Evolutionary conservation across 2,797 vertebrate species (phyloP).

Genomic region (Catamblyrhynchus diadema): DNA sequence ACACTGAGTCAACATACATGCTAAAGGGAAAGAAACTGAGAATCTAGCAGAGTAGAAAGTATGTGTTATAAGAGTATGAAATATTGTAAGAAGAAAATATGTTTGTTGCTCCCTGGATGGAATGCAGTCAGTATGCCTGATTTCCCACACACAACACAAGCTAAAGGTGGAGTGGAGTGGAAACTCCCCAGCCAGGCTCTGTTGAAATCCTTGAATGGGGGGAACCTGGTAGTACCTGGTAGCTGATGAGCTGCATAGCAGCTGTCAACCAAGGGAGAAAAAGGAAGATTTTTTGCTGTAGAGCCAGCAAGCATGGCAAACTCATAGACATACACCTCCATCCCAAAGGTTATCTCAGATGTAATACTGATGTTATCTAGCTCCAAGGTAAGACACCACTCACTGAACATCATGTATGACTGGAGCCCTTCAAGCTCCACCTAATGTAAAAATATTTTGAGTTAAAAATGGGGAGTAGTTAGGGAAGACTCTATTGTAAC

Average conservation of each 20-base stretch:
- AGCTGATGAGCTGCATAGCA: neutral
- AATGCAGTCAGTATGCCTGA: neutral
- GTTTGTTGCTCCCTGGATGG: neutral
- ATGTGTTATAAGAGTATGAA: neutral
- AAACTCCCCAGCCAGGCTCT: neutral
- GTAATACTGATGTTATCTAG: neutral
- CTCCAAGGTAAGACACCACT: rapidly evolving
- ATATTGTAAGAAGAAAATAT: neutral
- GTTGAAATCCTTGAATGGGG: neutral
- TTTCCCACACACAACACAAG: neutral
- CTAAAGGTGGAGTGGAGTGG: neutral
- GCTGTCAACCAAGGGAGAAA: neutral
- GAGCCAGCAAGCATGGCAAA: neutral
- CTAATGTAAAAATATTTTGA: neutral
- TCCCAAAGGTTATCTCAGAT: neutral
- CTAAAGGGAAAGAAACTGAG: neutral
- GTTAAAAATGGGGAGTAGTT: neutral
- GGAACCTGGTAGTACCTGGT: rapidly evolving
- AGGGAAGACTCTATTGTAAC: too few relatives aligned
- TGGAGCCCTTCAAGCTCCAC: neutral
- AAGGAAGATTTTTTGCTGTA: neutral
- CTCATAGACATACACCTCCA: neutral
- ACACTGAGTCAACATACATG: neutral
- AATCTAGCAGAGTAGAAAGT: neutral
- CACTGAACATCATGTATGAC: neutral